Percentiles rank a stretch among this genome's conserved stretches.
These are phyloP conservation scores for Malurus cyaneus DNA, from an alignment of 2,113 vertebrate genomes.

Conservation along the genomic window DNA sequence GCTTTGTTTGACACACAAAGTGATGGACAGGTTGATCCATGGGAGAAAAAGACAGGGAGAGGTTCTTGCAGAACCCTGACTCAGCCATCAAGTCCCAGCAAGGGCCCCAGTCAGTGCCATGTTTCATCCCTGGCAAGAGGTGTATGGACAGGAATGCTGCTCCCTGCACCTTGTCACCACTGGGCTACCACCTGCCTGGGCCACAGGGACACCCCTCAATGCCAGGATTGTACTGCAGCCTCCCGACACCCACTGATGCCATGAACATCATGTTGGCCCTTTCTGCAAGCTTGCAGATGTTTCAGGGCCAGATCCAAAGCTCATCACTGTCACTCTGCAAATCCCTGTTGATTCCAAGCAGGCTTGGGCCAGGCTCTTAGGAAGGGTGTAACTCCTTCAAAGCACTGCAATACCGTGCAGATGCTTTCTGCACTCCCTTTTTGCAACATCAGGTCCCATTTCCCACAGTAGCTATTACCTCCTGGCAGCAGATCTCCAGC, in stretches of 20 bases:
- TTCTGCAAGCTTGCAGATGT: background rate
- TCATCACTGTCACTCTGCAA: background rate
- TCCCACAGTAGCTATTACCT: background rate
- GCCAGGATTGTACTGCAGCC: background rate
- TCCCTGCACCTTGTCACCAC: background rate
- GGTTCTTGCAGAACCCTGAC: constrained; percentile 9
- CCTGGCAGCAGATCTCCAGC: background rate
- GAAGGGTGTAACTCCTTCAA: background rate
- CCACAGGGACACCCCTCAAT: fast-evolving
- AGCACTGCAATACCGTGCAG: background rate
- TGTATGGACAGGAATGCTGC: background rate
- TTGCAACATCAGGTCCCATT: background rate
- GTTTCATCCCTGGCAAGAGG: background rate
- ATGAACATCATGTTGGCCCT: background rate
- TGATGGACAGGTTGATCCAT: background rate
- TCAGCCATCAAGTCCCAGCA: background rate
- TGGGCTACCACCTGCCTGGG: background rate
- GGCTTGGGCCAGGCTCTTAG: background rate
- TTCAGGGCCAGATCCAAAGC: background rate
- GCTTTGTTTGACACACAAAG: background rate
- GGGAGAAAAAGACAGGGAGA: constrained; percentile 14
- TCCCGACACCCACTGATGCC: fast-evolving
- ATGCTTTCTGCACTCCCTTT: background rate
- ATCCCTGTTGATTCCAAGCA: background rate
- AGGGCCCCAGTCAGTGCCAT: background rate